phyloP scores from a whole-genome alignment of 2,797 vertebrate species.

The Pipistrellus nathusii region DNA sequence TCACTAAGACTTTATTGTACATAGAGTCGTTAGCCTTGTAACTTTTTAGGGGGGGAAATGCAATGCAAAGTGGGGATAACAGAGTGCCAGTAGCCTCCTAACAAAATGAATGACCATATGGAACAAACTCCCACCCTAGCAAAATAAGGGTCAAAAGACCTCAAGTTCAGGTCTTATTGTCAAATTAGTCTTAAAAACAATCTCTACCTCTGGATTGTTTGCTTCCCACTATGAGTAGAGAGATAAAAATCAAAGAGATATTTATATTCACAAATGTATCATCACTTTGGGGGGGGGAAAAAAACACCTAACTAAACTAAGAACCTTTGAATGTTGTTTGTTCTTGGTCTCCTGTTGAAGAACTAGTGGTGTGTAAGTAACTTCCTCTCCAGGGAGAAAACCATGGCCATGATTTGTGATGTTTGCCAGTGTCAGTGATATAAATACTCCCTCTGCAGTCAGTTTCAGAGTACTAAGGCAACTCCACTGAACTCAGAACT shows the following conservation, averaged over 20 bases:
- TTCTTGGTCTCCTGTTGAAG: neutral
- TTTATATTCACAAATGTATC: conserved; percentile 33
- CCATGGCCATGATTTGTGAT: neutral
- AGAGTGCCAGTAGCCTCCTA: neutral
- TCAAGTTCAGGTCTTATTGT: conserved; percentile 51
- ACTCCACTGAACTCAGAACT: neutral
- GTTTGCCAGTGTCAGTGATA: neutral
- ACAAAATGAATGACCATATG: conserved; percentile 27
- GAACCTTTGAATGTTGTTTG: neutral
- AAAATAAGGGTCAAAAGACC: neutral
- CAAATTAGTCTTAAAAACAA: conserved; percentile 31
- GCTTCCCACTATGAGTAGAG: neutral
- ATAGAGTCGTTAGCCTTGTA: conserved; percentile 17
- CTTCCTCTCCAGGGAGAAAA: neutral
- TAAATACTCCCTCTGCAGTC: neutral
- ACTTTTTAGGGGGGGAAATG: neutral
- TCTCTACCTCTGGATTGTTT: neutral
- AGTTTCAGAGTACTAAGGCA: neutral
- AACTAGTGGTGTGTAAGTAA: neutral
- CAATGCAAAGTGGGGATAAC: neutral
- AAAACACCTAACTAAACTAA: neutral
- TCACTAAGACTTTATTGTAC: conserved; percentile 39
- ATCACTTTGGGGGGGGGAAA: neutral
- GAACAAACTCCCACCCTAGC: neutral
- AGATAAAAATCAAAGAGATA: conserved; percentile 32